Evolutionary conservation across 2,888 invertebrate species (phyloP), one percentile per base, ranked within the genome.

Genomic region (Alitta virens): DNA sequence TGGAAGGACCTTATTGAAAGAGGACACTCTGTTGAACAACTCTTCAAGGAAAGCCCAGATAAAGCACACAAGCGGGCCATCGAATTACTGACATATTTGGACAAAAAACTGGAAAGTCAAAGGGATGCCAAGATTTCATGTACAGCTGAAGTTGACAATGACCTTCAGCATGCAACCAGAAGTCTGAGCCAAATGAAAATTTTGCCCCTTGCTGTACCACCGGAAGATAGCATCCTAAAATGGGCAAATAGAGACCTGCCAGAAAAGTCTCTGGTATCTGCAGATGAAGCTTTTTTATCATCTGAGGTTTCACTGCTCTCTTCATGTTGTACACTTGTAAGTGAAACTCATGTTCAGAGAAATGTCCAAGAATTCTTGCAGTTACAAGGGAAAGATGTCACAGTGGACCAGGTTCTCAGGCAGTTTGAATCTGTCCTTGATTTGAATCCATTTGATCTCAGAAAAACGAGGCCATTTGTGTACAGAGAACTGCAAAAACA

Each of bases 1-100:
- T 56, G 56, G 58, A 51, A 46, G 7, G 40, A 69, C 23, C 46
- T 73, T 9, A 16, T 68, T 25, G 70, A 71, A n/a, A 65, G 74
- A 57, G 69, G 68, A 23, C 9, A 62, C 24, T 64, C 70, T 25
- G 56, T 73, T 16, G 25, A 46, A 40, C 40, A 16, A 0, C 23
- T 70, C n/a, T 52, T 55, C 43, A 14, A 59, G 25, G 43, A n/a
- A 12, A 57, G 64, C 27, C 27, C 14, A n/a, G 27, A 23, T 16
- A 46, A n/a, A 14, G 62, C 54, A 16, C 56, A 58, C 24, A 9
- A 23, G 9, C 27, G 63, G n/a, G 40, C 60, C 9, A 27, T 46
- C 5, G 49, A 23, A 3, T 24, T 63, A 2, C 38, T 65, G 23
- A 38, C 25, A 2, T 66, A 60, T 54, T 14, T 67, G 21, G 65